These are phyloP conservation scores for Zootoca vivipara DNA, from an alignment of 2,113 vertebrate genomes.

Conservation along the genomic window DNA sequence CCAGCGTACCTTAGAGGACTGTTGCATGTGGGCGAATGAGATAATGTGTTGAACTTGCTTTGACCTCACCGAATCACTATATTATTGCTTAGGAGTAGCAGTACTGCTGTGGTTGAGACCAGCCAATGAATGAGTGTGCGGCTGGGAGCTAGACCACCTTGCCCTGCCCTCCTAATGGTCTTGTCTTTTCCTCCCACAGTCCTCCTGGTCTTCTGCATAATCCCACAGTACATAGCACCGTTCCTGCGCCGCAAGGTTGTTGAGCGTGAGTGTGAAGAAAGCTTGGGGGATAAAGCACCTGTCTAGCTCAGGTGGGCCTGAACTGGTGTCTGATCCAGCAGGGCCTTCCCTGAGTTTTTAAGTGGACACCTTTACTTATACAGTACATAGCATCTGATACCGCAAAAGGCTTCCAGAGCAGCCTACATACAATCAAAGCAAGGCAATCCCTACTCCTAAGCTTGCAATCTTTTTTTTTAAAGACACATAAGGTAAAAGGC, in stretches of 20 bases:
- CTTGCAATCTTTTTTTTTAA: too few species aligned
- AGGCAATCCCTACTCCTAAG: too few species aligned
- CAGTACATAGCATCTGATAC: too few species aligned
- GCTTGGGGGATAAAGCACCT: neutral
- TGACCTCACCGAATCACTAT: neutral
- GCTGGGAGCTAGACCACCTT: neutral
- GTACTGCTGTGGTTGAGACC: neutral
- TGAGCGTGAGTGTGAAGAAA: conserved; percentile 76
- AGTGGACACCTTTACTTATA: neutral
- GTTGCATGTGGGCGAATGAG: neutral
- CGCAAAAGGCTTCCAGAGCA: too few species aligned
- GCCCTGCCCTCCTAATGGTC: neutral
- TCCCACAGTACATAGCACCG: conserved; percentile 80
- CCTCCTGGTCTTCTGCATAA: conserved; percentile 78
- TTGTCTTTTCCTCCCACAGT: conserved; percentile 65
- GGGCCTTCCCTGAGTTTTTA: too few species aligned
- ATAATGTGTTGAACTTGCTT: neutral
- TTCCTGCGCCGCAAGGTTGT: conserved; percentile 69
- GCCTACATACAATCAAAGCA: too few species aligned
- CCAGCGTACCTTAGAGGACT: neutral
- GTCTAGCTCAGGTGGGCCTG: neutral
- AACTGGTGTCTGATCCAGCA: too few species aligned
- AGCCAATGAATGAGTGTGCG: neutral
- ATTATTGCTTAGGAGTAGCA: neutral
- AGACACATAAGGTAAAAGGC: too few species aligned